Base-by-base conservation (phyloP, 2,888 invertebrate genomes). In the Megamerina dolium region DNA sequence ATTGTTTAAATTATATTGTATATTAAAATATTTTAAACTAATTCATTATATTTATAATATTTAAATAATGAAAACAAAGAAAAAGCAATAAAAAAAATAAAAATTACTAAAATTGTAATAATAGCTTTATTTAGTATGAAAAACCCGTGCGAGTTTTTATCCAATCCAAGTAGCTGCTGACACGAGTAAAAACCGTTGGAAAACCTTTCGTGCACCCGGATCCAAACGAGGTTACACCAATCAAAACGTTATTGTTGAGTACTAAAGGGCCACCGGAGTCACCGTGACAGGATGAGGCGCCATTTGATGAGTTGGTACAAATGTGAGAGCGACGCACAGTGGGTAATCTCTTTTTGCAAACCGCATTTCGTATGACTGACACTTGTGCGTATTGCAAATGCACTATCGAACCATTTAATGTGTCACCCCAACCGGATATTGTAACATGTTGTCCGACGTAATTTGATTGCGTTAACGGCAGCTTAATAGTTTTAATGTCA, bases 121-220 rank as follows among this genome's bases (percentile, higher is more conserved):
- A n/a, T n/a, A n/a, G n/a, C n/a, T n/a, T n/a, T n/a, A n/a, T n/a
- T n/a, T n/a, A n/a, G n/a, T n/a, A n/a, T n/a, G 23, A 23, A 23
- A 23, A 8, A 8, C 23, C 23, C 6, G 23, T 23, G 23, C 10
- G 6, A 23, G 23, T 8, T n/a, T 35, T 4, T n/a, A 35, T 35
- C 35, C 35, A 35, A n/a, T 37, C 41, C 34, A 41, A 14, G 18
- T 34, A 34, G 1, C 26, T 14, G 4, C 26, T 32, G 19, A 41
- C 26, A 12, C 41, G 41, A 17, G 41, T 41, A 16, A 41, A 41
- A 1, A 53, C 57, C 6, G 52, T 47, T 8, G 58, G 56, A 27
- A 26, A 52, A 5, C 56, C 58, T 14, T 43, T 48, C 4, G 46
- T 45, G 36, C 58, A 58, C n/a, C 57, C 54, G 2, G 45, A 35